Evolutionary conservation across 1,140 invertebrate species (phyloP).

Genomic region (Vollenhovia emeryi): DNA sequence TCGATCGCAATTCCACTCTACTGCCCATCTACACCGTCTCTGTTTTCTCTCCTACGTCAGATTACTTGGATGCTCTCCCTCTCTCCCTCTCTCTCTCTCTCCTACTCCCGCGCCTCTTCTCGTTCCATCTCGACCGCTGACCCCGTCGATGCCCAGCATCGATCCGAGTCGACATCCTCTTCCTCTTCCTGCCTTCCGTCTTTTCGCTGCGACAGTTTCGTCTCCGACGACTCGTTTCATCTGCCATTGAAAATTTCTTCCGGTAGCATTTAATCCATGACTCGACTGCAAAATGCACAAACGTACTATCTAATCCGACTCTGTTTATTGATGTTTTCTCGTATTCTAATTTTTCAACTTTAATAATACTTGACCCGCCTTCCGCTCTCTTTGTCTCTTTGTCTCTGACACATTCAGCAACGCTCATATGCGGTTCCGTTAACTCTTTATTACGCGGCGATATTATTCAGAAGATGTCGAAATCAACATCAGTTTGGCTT

Average conservation of each 20-base stretch:
- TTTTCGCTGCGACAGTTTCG: not conserved
- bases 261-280: not conserved
- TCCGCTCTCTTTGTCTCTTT: not conserved
- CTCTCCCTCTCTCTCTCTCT: not conserved
- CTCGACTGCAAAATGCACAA: not conserved
- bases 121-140: slow-evolving; percentile 18
- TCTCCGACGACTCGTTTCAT: not conserved
- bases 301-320: not conserved
- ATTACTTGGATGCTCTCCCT: not conserved
- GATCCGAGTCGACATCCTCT: slow-evolving; percentile 5
- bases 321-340: not conserved
- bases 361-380: not conserved
- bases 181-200: slow-evolving; percentile 34
- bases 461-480: too few relatives aligned
- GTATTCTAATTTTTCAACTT: not conserved
- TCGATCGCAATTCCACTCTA: slow-evolving; percentile 24
- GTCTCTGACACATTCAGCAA: not conserved
- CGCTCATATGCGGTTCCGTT: not conserved
- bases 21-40: not conserved
- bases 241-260: not conserved
- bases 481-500: not conserved
- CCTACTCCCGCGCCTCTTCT: not conserved
- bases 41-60: not conserved
- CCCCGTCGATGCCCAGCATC: slow-evolving; percentile 31
- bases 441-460: not conserved